Percentiles rank a stretch among this genome's conserved stretches.
phyloP scores from a whole-genome alignment of 2,797 vertebrate species.

The Centroberyx gerrardi region DNA sequence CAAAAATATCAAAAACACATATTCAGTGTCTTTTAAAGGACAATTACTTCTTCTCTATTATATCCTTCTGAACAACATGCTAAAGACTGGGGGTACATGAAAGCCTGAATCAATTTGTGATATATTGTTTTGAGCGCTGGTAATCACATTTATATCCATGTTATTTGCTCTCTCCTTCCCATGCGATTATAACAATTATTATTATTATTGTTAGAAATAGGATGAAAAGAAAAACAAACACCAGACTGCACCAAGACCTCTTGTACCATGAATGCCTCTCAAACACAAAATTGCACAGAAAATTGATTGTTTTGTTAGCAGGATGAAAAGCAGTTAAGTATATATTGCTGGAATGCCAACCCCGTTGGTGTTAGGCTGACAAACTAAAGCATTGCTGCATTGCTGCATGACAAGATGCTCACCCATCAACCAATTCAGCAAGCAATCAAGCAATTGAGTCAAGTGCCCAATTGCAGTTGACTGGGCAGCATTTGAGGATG shows the following conservation, averaged over 20 bases:
- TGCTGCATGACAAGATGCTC: constrained; percentile 17
- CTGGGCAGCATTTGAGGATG: too few relatives aligned
- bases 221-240: constrained; percentile 23
- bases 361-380: constrained; percentile 22
- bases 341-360: constrained; percentile 18
- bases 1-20: constrained; percentile 45
- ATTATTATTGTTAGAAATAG: constrained; percentile 5
- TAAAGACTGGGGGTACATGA: constrained; percentile 1
- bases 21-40: constrained; percentile 17
- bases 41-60: constrained; percentile 24
- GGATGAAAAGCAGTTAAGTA: constrained; percentile 19
- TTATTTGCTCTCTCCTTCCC: constrained; percentile 17
- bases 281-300: constrained; percentile 17
- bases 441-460: constrained; percentile 5
- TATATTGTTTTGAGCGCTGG: not conserved
- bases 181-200: constrained; percentile 15
- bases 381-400: not conserved
- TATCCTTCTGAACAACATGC: constrained; percentile 21
- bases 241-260: constrained; percentile 1
- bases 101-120: constrained; percentile 23
- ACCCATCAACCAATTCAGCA: constrained; percentile 16
- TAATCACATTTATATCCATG: constrained; percentile 1
- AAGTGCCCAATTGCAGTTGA: not conserved
- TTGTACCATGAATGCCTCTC: constrained; percentile 2
- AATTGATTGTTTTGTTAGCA: constrained; percentile 34